These are phyloP conservation scores for Myodes glareolus DNA, from an alignment of 2,113 vertebrate species.

Conservation along the genomic window DNA sequence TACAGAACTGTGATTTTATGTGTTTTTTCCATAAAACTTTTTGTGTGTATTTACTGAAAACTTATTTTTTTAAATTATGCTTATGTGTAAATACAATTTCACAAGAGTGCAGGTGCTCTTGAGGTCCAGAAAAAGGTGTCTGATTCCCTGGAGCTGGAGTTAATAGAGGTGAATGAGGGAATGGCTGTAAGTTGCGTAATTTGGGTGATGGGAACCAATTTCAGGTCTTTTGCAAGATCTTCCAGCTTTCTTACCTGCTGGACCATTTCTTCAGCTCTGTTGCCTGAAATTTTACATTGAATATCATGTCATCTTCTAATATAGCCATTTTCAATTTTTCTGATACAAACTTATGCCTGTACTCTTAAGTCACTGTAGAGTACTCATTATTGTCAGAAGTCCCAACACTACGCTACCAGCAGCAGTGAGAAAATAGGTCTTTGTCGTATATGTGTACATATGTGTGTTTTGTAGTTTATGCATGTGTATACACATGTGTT, in stretches of 20 bases:
- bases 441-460: not conserved
- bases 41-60: not conserved
- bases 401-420: not conserved
- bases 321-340: not conserved
- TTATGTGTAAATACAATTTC: not conserved
- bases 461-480: not conserved
- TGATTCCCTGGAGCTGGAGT: not conserved
- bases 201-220: no score
- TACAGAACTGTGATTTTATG: not conserved
- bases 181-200: not conserved
- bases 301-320: not conserved
- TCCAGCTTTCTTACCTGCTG: not conserved
- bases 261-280: not conserved
- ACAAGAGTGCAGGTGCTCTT: not conserved
- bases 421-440: not conserved
- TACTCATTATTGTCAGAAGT: not conserved
- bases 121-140: no score
- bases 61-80: not conserved
- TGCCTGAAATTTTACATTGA: no score
- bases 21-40: not conserved
- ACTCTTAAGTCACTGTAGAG: not conserved
- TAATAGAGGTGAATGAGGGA: not conserved
- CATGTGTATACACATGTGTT: not conserved
- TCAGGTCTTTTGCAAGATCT: not conserved
- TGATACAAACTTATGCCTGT: not conserved